Base-by-base conservation (phyloP, 2,888 invertebrate genomes). In the Stenodema calcarata region DNA sequence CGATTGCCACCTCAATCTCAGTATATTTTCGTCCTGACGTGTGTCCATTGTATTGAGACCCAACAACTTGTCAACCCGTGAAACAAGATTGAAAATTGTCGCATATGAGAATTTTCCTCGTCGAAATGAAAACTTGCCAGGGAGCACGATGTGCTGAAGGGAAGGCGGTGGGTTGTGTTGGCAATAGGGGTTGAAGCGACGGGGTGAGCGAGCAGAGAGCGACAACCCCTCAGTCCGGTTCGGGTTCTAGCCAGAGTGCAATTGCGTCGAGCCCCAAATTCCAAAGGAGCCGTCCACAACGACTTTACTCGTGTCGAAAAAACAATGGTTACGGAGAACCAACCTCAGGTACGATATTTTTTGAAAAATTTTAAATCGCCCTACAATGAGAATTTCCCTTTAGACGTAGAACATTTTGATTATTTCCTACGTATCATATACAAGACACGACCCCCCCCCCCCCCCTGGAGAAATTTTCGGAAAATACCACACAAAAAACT, bases 321-420 rank as follows among this genome's bases (percentile, higher is more conserved):
- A 35, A 35, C 35, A 30, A 89, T 89, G 89, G 89, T 89, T 88
- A 89, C 89, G 42, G 89, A 89, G 87, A 89, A 88, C 85, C 87
- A 87, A 83, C 73, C 78, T 81, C 89, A 89, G 89, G 89, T 89
- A 88, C 18, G 18, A 76, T 16, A 50, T 44, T 9, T 44, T 44
- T 2, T n/a, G n/a, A 35, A 35, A 35, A 35, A 54, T 18, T 6
- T 3, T 18, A 54, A 18, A 6, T 16, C 54, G 70, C 30, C 42
- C 54, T n/a, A n/a, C 35, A 7, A 35, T 2, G 2, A 35, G 4
- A 35, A 4, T 35, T 35, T 35, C 7, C 4, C 35, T 35, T 35
- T 7, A 35, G 35, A 35, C 35, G 35, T 4, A 4, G 35, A 35
- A 35, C n/a, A n/a, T n/a, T n/a, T n/a, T n/a, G n/a, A n/a, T n/a